Evolutionary conservation across 2,797 vertebrate species (phyloP).

Genomic region (Poliocrania exsul): DNA sequence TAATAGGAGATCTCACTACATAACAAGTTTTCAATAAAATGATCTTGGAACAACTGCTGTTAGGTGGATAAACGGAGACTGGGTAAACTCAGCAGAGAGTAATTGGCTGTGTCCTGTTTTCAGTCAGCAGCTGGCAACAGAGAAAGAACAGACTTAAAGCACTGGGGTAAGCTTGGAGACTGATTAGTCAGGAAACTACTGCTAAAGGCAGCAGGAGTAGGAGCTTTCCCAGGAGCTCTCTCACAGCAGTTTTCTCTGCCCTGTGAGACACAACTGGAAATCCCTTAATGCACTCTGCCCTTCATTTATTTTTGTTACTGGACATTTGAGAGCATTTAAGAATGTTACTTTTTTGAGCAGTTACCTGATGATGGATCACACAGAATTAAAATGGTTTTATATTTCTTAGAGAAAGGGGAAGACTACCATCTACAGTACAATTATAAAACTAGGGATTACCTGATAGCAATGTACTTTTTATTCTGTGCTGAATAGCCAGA

Average conservation of each 20-base stretch:
- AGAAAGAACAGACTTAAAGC: constrained; percentile 75
- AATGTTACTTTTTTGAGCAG: constrained; percentile 62
- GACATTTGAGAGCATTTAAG: constrained; percentile 75
- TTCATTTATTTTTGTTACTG: constrained; percentile 79
- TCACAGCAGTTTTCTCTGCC: constrained; percentile 57
- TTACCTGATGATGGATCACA: constrained; percentile 74
- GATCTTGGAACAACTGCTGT: constrained; percentile 56
- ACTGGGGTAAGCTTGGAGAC: constrained; percentile 78
- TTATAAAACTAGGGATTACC: constrained; percentile 53
- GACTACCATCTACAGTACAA: constrained; percentile 76
- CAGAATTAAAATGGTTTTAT: constrained; percentile 61
- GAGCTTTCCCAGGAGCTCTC: constrained; percentile 53
- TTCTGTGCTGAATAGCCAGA: neutral
- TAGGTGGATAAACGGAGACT: constrained; percentile 67
- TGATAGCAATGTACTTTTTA: neutral
- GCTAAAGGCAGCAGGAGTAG: constrained; percentile 72
- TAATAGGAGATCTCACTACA: constrained; percentile 23
- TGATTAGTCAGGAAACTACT: constrained; percentile 78
- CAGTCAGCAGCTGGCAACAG: constrained; percentile 75
- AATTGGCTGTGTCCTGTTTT: constrained; percentile 77
- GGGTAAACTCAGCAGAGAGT: constrained; percentile 68
- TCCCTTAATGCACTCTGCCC: constrained; percentile 74
- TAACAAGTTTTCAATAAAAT: constrained; percentile 61
- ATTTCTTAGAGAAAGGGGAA: constrained; percentile 58
- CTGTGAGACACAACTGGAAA: constrained; percentile 56